phyloP scores from a whole-genome alignment of 2,113 vertebrate species.

The Microcebus ravelobensis region DNA sequence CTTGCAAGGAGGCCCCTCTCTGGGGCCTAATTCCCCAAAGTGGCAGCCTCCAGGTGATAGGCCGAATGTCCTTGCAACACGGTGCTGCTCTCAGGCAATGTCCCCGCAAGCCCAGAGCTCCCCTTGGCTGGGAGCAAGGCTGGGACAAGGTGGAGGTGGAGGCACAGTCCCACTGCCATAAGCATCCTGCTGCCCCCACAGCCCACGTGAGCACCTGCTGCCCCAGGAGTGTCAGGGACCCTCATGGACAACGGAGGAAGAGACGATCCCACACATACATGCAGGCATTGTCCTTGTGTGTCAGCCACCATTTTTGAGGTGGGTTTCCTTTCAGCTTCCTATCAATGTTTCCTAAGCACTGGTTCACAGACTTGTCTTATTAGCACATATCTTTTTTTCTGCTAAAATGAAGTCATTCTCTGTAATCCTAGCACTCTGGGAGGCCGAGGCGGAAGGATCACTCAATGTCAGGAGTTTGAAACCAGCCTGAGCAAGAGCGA shows the following conservation, averaged over 20 bases:
- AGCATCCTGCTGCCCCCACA: background rate
- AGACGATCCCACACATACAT: no score
- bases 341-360: background rate
- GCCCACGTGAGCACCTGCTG: background rate
- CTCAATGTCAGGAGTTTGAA: no score
- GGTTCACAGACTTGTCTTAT: background rate
- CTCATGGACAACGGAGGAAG: background rate
- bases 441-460: no score
- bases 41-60: background rate
- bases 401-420: conserved; percentile 10
- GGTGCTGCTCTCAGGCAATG: background rate
- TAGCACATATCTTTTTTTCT: background rate
- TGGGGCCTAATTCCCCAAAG: background rate
- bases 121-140: background rate
- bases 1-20: background rate
- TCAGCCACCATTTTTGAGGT: background rate
- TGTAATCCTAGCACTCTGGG: no score
- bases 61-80: background rate
- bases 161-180: background rate
- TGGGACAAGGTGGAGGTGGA: background rate
- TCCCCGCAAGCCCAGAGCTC: background rate
- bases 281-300: no score
- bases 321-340: no score
- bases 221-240: background rate
- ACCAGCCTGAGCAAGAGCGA: no score